Evolutionary conservation across 1,140 invertebrate genomes (phyloP).

Genomic region (Drosophila subpulchrella): DNA sequence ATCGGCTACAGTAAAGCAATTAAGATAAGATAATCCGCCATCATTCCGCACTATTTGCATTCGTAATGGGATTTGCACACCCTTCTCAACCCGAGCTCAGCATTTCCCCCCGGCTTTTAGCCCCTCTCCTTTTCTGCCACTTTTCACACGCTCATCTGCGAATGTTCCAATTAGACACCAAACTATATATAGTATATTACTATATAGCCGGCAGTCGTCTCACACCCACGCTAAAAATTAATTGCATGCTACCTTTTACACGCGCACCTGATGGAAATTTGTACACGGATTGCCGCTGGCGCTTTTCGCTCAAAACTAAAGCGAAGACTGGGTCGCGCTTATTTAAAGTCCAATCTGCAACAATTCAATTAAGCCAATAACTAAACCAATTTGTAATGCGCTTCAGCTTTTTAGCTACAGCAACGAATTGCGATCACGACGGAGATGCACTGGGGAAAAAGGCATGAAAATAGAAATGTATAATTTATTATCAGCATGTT

Average conservation of each 20-base stretch:
- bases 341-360: conserved; percentile 78
- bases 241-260: conserved; percentile 54
- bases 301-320: conserved; percentile 24
- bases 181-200: conserved; percentile 11
- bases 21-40: conserved; percentile 47
- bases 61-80: conserved; percentile 63
- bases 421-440: conserved; percentile 42
- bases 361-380: conserved; percentile 81
- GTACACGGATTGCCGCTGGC: conserved; percentile 28
- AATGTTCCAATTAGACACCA: conserved; percentile 64
- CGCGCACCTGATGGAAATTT: conserved; percentile 48
- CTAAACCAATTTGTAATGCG: conserved; percentile 78
- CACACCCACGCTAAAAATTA: conserved; percentile 48
- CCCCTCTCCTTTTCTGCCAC: conserved; percentile 15
- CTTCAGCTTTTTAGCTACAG: conserved; percentile 69
- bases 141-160: conserved; percentile 40
- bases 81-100: conserved; percentile 2
- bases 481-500: not conserved
- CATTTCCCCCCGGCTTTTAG: conserved; percentile 1
- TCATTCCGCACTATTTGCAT: conserved; percentile 66
- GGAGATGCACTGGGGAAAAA: conserved; percentile 12
- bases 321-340: conserved; percentile 35
- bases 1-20: conserved; percentile 25
- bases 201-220: conserved; percentile 18
- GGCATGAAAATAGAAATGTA: not conserved